Base-by-base conservation (phyloP, 2,888 invertebrate species). In the Deilephila porcellus region DNA sequence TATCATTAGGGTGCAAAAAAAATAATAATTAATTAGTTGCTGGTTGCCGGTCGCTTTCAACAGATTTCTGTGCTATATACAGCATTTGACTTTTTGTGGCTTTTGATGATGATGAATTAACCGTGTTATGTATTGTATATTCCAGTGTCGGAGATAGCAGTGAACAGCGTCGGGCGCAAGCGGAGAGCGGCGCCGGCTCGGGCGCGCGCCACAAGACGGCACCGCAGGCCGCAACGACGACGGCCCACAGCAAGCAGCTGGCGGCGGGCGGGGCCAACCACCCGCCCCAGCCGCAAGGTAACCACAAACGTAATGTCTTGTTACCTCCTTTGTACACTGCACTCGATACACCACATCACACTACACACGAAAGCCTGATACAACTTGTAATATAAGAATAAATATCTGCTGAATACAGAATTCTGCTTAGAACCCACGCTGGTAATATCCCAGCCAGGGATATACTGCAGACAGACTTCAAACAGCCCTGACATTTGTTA, bases 161-260 rank as follows among this genome's bases (percentile, higher is more conserved):
- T 71, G 83, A 90, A 84, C 85, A 90, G 83, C 86, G 88, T 82
- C 87, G 87, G 80, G 83, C 86, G 84, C 87, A 86, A 82, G 83
- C 81, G 88, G 89, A 88, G 86, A 86, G 86, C 85, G 87, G 86
- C 86, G 88, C 89, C 90, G 91, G 90, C 90, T 89, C 91, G 91
- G 89, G 92, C 93, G 93, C 93, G 85, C 94, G 91, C 84, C 88
- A 88, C 88, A 88, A 86, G 86, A 89, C 91, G 89, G 91, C 91
- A 80, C 90, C 90, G 82, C 90, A 93, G 92, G 91, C 90, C 92
- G 86, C 90, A 86, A 96, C 96, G 94, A 97, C 97, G 96, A 97
- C 97, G 96, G 96, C 97, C 90, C 97, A 97, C 95, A 96, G 97
- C 95, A 97, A 97, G 94, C 97, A 97, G 95, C 96, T 97, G 94